A percentile compares a stretch with the other conserved stretches of the same genome.
Conservation (phyloP, 2,113 vertebrate species). For the Colinus virginianus region DNA sequence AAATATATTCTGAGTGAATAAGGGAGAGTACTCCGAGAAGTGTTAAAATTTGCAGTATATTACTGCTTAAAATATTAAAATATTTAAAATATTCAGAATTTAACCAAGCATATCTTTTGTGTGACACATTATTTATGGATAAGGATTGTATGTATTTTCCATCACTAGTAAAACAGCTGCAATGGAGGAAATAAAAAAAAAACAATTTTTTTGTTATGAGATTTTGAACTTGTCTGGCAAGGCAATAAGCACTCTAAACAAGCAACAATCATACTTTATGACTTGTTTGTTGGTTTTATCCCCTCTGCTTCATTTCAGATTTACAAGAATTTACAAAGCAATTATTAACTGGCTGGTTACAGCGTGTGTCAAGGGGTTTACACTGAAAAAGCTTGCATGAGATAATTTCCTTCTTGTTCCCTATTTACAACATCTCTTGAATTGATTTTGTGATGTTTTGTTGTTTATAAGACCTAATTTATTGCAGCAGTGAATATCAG, state of each 20-base stretch:
- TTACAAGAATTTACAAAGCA: conserved; percentile 48
- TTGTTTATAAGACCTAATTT: conserved; percentile 54
- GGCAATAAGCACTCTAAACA: conserved; percentile 16
- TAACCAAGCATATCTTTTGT: neutral
- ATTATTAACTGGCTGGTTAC: conserved; percentile 53
- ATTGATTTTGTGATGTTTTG: conserved; percentile 33
- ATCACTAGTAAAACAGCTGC: neutral
- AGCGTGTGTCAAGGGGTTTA: conserved; percentile 7
- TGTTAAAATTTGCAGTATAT: neutral
- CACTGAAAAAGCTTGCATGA: neutral
- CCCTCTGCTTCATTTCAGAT: conserved; percentile 41
- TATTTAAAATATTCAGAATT: neutral
- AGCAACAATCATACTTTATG: conserved; percentile 24
- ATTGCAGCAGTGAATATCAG: conserved; percentile 21
- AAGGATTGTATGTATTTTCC: neutral
- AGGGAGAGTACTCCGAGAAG: neutral
- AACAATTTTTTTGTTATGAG: neutral
- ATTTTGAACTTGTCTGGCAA: neutral
- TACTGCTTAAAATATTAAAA: neutral
- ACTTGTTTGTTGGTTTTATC: conserved; percentile 53
- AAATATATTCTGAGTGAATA: neutral
- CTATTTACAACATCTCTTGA: conserved; percentile 24
- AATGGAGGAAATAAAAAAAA: neutral
- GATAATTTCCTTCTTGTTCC: conserved; percentile 25
- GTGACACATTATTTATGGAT: neutral